These are phyloP conservation scores for Onchidella celtica DNA, from an alignment of 2,888 invertebrate species.

Conservation along the genomic window DNA sequence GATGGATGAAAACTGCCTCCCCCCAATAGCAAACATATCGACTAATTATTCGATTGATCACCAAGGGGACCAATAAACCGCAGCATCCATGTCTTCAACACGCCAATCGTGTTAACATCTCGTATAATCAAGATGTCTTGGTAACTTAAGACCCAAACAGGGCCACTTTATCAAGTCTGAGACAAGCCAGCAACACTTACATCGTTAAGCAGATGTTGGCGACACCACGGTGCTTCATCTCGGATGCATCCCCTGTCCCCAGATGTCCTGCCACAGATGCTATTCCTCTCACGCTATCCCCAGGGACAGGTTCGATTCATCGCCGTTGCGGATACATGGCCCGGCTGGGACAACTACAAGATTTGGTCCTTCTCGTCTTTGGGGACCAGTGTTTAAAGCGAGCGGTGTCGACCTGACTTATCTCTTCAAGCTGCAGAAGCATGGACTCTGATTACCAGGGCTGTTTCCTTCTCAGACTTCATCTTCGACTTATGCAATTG, in stretches of 20 bases:
- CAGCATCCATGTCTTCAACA: neutral
- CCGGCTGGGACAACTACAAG: neutral
- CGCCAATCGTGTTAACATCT: neutral
- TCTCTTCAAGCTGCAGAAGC: too few species aligned
- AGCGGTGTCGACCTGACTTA: too few species aligned
- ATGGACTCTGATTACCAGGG: too few species aligned
- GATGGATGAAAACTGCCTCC: neutral
- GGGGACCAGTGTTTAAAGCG: too few species aligned
- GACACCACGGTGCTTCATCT: neutral
- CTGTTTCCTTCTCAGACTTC: too few species aligned
- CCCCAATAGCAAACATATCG: neutral
- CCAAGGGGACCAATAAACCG: too few species aligned
- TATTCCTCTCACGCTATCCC: neutral
- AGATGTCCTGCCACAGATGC: neutral
- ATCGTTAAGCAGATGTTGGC: neutral
- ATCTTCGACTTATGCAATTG: too few species aligned
- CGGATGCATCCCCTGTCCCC: neutral
- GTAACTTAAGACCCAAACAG: neutral
- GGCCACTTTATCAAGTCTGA: neutral
- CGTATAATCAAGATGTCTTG: neutral
- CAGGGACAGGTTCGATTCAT: neutral
- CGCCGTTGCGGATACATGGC: neutral
- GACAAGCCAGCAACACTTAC: neutral
- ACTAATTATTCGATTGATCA: too few species aligned
- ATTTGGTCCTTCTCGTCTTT: too few species aligned